Evolutionary conservation across 2,888 invertebrate species (phyloP), one percentile per base, ranked within the genome.

Genomic region (Mesorhabditis belari): DNA sequence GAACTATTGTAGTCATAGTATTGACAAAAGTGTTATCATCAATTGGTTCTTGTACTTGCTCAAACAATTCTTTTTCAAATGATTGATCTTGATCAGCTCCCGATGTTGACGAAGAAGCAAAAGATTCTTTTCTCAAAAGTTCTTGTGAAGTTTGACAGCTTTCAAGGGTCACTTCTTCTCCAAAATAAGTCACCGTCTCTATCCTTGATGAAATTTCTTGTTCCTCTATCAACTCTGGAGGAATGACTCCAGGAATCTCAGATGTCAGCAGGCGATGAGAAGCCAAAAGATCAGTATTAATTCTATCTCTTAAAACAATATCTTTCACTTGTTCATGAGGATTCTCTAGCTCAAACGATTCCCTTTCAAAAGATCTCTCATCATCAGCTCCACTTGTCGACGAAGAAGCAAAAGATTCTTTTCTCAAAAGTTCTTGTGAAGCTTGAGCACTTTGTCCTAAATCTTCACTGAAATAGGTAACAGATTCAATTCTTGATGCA

Each of bases 1-100:
- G n/a, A n/a, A n/a, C n/a, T n/a, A n/a, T n/a, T n/a, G n/a, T n/a
- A n/a, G n/a, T n/a, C n/a, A n/a, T n/a, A n/a, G n/a, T n/a, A n/a
- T n/a, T n/a, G n/a, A n/a, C n/a, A n/a, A n/a, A n/a, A n/a, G n/a
- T n/a, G n/a, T n/a, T n/a, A n/a, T n/a, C n/a, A n/a, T n/a, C n/a
- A n/a, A n/a, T n/a, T n/a, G n/a, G n/a, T n/a, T n/a, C n/a, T n/a
- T n/a, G n/a, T n/a, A n/a, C n/a, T n/a, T n/a, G n/a, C 6, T 58
- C 56, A 21, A 27, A 25, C 21, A 51, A 54, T 27, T 27, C n/a
- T 6, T 57, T 21, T 24, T 65, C 60, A 53, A 57, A 67, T 1
- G 65, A 66, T n/a, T 57, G 24, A 9, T 58, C 58, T 4, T 55
- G 49, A 58, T 65, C 68, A 23, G 68, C 68, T 60, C 64, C 68